Evolutionary conservation across 1,140 invertebrate genomes (phyloP), one percentile per base, ranked within the genome.

Genomic region (Coptotermes formosanus): DNA sequence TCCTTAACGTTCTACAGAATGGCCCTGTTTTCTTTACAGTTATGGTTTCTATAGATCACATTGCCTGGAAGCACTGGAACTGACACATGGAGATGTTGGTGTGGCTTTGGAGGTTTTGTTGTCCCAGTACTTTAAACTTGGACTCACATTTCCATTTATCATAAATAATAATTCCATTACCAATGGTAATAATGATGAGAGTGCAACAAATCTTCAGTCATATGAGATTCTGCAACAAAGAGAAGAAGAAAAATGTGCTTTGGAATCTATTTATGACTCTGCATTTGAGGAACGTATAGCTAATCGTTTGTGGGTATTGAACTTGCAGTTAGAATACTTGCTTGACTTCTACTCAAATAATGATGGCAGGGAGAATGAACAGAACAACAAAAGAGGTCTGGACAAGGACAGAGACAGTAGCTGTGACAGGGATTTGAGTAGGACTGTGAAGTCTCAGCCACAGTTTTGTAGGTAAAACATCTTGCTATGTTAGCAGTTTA

Each of bases 221-320:
- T 43, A n/a, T 32, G 83, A 87, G 1, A 23, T 84, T 19, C 81
- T 84, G 83, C 93, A 95, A 89, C 93, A 93, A 91, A 92, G 93
- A 87, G 89, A 89, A 14, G 95, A 96, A 86, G 95, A 96, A 90
- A 95, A 94, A 90, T 92, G 93, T 88, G 94, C 94, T 3, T 90
- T 96, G 55, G 92, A 95, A 90, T 95, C 95, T 69, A 96, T 96
- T 87, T 96, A 95, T 89, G 95, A 95, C 85, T 90, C 92, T 85
- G 91, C 91, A 44, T 96, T 95, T 90, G 91, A 91, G 89, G 93
- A 95, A 87, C 95, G 94, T 89, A 93, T 95, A 75, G 89, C 90
- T 69, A 93, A 94, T 89, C 90, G 91, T 87, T 91, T 95, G 55
- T 96, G 95, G 95, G 92, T 91, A 87, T 89, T 96, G 0, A 93